A percentile compares a stretch with the other conserved stretches of the same genome.
Evolutionary conservation across 2,113 vertebrate genomes (phyloP).

Genomic region (Trichechus manatus): DNA sequence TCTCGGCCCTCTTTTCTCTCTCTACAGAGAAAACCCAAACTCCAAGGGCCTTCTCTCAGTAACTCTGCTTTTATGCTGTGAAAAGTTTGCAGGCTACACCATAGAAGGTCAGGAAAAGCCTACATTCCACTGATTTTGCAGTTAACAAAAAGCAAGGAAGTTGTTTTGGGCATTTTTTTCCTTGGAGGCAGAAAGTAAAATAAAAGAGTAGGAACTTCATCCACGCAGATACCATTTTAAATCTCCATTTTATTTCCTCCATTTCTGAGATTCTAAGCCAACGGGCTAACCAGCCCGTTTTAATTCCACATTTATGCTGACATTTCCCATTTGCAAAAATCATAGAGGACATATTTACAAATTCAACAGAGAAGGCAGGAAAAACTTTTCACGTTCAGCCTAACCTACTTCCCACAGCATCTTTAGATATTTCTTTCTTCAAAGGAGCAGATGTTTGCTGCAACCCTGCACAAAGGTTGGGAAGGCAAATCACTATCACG

Average conservation of each 20-base stretch:
- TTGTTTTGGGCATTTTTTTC: neutral
- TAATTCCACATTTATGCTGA: slow-evolving; percentile 23
- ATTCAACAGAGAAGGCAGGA: neutral
- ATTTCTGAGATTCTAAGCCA: slow-evolving; percentile 31
- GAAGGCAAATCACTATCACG: neutral
- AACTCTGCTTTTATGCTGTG: neutral
- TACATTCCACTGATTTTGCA: neutral
- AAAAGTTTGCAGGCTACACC: neutral
- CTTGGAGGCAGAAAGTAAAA: neutral
- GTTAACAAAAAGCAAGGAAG: neutral
- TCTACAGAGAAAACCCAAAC: neutral
- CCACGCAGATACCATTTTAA: neutral
- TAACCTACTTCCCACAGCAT: slow-evolving; percentile 40
- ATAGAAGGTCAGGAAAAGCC: neutral
- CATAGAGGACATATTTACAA: slow-evolving; percentile 36
- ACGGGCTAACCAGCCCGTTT: neutral
- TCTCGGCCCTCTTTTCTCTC: neutral
- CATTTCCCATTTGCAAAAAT: slow-evolving; percentile 35
- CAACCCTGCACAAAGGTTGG: neutral
- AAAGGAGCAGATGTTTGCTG: slow-evolving; percentile 25
- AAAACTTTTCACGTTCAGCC: neutral
- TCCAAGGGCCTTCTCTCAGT: neutral
- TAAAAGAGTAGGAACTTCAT: neutral
- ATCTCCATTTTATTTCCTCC: slow-evolving; percentile 35
- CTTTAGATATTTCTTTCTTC: slow-evolving; percentile 20